Percentiles rank a stretch among this genome's conserved stretches.
These are phyloP conservation scores for Silvanus unidentatus DNA, from an alignment of 2,888 invertebrate genomes.

Conservation along the genomic window DNA sequence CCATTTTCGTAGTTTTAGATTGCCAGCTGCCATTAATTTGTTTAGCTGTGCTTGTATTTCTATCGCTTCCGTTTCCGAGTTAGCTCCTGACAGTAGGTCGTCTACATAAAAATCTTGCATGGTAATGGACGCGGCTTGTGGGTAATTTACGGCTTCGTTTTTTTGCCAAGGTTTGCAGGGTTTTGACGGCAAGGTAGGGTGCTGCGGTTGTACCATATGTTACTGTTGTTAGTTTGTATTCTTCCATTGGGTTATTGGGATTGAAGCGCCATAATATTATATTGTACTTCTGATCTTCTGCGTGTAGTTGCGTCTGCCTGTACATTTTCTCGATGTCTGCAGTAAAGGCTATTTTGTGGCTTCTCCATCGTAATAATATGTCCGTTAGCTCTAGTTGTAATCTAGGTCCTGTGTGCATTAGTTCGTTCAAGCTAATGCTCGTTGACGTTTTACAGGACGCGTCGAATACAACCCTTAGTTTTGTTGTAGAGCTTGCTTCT, in stretches of 20 bases:
- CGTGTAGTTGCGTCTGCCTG: constrained; percentile 15
- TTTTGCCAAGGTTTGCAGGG: constrained; percentile 17
- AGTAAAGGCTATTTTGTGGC: constrained; percentile 17
- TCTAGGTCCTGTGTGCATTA: constrained; percentile 15
- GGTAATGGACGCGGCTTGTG: neutral
- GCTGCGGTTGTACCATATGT: constrained; percentile 22
- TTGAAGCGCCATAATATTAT: constrained; percentile 18
- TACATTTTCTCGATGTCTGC: constrained; percentile 28
- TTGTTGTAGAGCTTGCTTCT: no score
- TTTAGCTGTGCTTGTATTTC: no score
- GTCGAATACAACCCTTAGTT: no score
- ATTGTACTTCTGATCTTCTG: constrained; percentile 15
- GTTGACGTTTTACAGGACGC: no score
- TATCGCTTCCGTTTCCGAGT: no score
- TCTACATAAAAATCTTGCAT: neutral
- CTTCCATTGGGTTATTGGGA: constrained; percentile 8
- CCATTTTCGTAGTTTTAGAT: no score
- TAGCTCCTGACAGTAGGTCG: no score
- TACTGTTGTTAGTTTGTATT: no score
- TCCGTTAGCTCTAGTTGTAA: constrained; percentile 19
- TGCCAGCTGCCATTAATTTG: no score
- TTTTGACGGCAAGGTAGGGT: constrained; percentile 17
- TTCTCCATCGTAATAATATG: constrained; percentile 24
- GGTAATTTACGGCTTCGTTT: constrained; percentile 13
- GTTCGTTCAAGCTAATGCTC: constrained; percentile 13